Percentiles rank a stretch among this genome's conserved stretches.
These are phyloP conservation scores for Diaphora mendica DNA, from an alignment of 2,888 invertebrate species.

Conservation along the genomic window DNA sequence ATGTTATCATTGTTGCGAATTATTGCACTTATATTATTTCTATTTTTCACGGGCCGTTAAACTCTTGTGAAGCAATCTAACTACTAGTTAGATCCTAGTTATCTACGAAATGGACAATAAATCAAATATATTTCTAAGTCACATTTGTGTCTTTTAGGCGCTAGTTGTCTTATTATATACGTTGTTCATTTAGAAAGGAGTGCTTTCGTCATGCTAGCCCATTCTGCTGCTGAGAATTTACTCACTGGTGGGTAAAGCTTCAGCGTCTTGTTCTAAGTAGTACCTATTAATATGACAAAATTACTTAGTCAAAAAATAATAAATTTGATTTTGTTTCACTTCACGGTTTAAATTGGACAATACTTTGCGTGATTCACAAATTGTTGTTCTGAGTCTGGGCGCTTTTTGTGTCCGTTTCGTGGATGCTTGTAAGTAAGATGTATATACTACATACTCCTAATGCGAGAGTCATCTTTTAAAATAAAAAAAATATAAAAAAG, in stretches of 20 bases:
- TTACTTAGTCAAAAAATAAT: background rate
- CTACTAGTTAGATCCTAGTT: background rate
- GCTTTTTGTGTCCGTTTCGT: no score
- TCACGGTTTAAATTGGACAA: no score
- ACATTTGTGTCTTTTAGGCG: background rate
- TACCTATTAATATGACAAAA: background rate
- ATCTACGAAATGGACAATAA: background rate
- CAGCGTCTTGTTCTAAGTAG: background rate
- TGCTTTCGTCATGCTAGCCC: background rate
- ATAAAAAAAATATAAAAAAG: no score
- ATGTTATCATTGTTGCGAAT: conserved; percentile 1
- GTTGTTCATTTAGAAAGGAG: background rate
- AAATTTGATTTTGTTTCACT: no score
- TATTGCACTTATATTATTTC: background rate
- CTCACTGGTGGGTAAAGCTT: background rate
- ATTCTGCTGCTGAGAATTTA: background rate
- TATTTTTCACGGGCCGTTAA: background rate
- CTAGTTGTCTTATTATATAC: no score
- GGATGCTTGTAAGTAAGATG: no score
- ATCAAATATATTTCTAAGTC: background rate
- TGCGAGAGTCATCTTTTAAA: no score
- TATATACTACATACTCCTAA: no score
- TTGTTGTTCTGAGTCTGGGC: no score
- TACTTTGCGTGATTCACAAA: no score
- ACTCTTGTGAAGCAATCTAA: background rate